Conservation (phyloP, 2,797 vertebrate genomes). For the Erpetoichthys calabaricus region DNA sequence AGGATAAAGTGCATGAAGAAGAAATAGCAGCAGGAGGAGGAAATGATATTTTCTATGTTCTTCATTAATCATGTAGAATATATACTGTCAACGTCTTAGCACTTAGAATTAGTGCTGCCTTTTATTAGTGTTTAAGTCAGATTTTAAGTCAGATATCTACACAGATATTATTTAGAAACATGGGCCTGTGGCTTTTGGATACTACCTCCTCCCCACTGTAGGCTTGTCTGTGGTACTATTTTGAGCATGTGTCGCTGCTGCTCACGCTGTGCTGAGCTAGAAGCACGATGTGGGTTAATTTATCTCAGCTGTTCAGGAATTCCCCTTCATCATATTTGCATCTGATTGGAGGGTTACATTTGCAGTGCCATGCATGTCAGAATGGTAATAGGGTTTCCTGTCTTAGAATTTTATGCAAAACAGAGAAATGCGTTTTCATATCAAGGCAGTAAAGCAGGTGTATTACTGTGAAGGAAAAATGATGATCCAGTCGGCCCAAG, state of each 20-base stretch:
- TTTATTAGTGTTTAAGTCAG: too few species aligned
- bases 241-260: conserved; percentile 24
- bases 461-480: too few species aligned
- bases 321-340: conserved; percentile 57
- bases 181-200: neutral
- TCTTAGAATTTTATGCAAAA: conserved; percentile 39
- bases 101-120: too few species aligned
- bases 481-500: too few species aligned
- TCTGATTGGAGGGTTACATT: conserved; percentile 36
- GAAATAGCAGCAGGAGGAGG: too few species aligned
- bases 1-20: too few species aligned
- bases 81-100: too few species aligned
- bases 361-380: conserved; percentile 36
- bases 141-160: too few species aligned
- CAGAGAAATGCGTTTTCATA: conserved; percentile 20
- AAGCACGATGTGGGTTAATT: conserved; percentile 40
- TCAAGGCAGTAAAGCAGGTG: too few species aligned
- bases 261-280: conserved; percentile 20
- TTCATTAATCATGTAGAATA: too few species aligned
- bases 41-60: too few species aligned
- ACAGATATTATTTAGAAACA: too few species aligned
- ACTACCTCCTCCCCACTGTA: neutral
- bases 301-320: conserved; percentile 60
- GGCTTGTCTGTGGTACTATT: neutral
- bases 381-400: conserved; percentile 41